Conservation (phyloP, 2,113 vertebrate genomes). For the Oenanthe melanoleuca region DNA sequence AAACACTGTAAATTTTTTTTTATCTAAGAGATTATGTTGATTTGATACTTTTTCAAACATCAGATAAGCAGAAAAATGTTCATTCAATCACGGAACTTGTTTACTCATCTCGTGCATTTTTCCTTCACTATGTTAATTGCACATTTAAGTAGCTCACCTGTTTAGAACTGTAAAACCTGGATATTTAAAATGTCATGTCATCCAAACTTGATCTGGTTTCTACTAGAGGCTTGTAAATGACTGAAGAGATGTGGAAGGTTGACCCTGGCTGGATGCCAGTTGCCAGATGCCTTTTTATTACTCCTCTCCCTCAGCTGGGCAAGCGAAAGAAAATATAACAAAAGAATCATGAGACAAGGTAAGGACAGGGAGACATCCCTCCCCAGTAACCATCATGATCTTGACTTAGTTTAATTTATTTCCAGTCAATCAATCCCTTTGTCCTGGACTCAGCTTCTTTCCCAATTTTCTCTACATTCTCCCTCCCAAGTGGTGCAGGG, state of each 20-base stretch:
- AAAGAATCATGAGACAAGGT: neutral
- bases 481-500: rapidly evolving
- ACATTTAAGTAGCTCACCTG: neutral
- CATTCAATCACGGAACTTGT: neutral
- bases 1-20: neutral
- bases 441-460: neutral
- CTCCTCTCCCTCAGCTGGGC: neutral
- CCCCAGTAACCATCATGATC: neutral
- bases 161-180: neutral
- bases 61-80: neutral
- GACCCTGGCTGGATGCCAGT: too few species aligned
- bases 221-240: neutral
- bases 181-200: neutral
- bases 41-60: neutral
- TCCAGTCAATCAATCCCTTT: neutral
- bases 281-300: neutral
- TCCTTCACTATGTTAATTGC: neutral
- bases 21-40: neutral
- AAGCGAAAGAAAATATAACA: neutral
- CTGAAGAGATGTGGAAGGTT: neutral
- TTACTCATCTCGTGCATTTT: neutral
- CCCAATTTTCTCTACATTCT: neutral
- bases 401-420: neutral
- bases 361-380: neutral
- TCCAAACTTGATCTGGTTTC: neutral